Conservation (phyloP, 2,797 vertebrate genomes). For the Esox lucius region DNA sequence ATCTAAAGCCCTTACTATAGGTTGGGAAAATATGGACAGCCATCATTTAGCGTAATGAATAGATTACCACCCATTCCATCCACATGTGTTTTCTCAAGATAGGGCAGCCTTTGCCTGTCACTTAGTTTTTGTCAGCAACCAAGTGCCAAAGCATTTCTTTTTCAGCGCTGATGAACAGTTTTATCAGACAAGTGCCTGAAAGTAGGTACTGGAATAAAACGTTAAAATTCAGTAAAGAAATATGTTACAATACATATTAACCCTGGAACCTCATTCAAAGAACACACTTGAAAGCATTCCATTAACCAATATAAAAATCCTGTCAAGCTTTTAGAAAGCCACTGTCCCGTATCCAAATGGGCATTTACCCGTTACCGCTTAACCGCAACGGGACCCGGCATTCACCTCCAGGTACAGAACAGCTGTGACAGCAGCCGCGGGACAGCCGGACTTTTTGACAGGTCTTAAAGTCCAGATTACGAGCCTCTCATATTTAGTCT, state of each 20-base stretch:
- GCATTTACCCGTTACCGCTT: slow-evolving; percentile 20
- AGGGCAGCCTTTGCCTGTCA: slow-evolving; percentile 3
- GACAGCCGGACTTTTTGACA: slow-evolving; percentile 44
- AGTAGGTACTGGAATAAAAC: background rate
- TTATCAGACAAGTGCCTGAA: background rate
- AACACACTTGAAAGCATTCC: slow-evolving; percentile 37
- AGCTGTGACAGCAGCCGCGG: slow-evolving; percentile 27
- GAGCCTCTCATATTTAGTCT: slow-evolving; percentile 38
- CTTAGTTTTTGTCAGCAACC: background rate
- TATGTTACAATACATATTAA: background rate
- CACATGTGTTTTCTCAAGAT: slow-evolving; percentile 13
- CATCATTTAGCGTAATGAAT: no score
- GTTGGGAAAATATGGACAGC: no score
- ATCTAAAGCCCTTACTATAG: slow-evolving; percentile 41
- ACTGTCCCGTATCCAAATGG: slow-evolving; percentile 38
- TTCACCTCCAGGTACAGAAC: slow-evolving; percentile 38
- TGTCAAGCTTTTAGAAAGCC: slow-evolving; percentile 7
- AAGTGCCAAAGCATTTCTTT: background rate
- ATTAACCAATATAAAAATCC: slow-evolving; percentile 2
- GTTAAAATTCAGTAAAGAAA: background rate
- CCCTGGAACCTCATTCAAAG: slow-evolving; percentile 12
- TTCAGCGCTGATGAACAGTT: background rate
- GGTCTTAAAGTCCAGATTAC: slow-evolving; percentile 48
- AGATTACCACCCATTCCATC: slow-evolving; percentile 6
- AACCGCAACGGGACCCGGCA: slow-evolving; percentile 6